A percentile compares a stretch with the other conserved stretches of the same genome.
phyloP scores from a whole-genome alignment of 2,888 invertebrate species.

The Nysson spinosus region DNA sequence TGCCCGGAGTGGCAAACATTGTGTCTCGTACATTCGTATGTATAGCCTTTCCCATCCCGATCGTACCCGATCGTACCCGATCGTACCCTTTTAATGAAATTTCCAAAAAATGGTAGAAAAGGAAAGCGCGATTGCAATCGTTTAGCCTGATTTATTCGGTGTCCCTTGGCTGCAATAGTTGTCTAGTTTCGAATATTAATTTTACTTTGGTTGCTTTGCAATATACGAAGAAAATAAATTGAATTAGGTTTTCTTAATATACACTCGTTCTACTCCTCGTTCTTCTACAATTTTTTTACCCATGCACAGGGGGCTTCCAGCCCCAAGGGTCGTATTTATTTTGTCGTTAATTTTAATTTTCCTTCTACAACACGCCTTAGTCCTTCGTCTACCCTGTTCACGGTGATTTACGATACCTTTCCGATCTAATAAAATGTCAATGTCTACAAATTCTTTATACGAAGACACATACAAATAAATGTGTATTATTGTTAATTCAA shows the following conservation, averaged over 20 bases:
- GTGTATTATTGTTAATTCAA: no score
- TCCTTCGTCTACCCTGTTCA: not conserved
- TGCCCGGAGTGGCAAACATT: not conserved
- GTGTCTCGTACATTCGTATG: not conserved
- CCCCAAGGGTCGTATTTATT: constrained; percentile 32
- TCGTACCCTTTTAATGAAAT: not conserved
- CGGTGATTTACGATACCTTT: constrained; percentile 14
- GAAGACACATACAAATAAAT: no score
- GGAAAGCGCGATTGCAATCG: no score
- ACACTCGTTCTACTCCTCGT: no score
- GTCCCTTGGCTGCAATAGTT: no score
- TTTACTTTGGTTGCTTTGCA: no score
- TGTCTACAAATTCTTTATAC: not conserved
- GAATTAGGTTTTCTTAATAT: no score
- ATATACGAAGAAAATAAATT: no score
- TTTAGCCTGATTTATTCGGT: no score
- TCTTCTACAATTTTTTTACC: constrained; percentile 18
- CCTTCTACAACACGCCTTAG: constrained; percentile 5
- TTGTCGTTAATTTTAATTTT: constrained; percentile 43
- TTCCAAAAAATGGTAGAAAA: no score
- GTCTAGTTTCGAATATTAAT: no score
- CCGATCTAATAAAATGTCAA: constrained; percentile 2
- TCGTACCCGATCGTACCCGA: no score
- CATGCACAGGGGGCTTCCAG: not conserved
- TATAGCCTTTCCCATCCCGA: not conserved